Evolutionary conservation across 2,113 vertebrate species (phyloP).

Genomic region (Spizaetus ornatus): DNA sequence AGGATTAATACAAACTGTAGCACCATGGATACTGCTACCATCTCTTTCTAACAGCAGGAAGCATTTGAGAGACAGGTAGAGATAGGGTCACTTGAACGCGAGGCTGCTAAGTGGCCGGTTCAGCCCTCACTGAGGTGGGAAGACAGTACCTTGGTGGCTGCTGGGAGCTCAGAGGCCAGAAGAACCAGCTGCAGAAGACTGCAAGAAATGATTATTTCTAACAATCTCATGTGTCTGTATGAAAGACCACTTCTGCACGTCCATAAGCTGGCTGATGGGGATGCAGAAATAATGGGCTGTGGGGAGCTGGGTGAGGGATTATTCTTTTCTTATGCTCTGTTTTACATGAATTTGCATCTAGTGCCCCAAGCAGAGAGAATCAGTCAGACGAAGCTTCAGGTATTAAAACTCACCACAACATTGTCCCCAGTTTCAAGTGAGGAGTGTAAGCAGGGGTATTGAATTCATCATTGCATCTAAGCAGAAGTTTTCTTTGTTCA

Average conservation of each 20-base stretch:
- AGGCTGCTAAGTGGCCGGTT: background rate
- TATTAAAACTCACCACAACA: background rate
- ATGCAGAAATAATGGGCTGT: background rate
- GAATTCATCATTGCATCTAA: conserved; percentile 16
- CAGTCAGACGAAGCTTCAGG: background rate
- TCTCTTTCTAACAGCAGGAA: background rate
- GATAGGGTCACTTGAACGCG: background rate
- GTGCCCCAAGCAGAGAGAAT: conserved; percentile 20
- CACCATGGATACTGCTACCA: background rate
- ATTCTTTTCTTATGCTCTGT: background rate
- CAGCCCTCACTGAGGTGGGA: background rate
- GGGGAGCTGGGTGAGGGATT: background rate
- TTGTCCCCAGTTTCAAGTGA: background rate
- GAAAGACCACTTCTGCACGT: background rate
- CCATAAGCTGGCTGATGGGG: background rate
- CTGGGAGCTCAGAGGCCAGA: background rate
- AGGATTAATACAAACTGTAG: background rate
- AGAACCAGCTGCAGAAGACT: background rate
- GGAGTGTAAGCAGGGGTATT: background rate
- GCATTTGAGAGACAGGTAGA: background rate
- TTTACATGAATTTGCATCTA: conserved; percentile 45
- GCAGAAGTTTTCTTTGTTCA: conserved; percentile 27
- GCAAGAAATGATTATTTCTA: background rate
- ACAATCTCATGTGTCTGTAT: background rate
- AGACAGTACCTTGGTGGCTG: background rate